Percentiles rank a stretch among this genome's conserved stretches.
Conservation (phyloP, 2,113 vertebrate species). For the Heterochromis multidens region DNA sequence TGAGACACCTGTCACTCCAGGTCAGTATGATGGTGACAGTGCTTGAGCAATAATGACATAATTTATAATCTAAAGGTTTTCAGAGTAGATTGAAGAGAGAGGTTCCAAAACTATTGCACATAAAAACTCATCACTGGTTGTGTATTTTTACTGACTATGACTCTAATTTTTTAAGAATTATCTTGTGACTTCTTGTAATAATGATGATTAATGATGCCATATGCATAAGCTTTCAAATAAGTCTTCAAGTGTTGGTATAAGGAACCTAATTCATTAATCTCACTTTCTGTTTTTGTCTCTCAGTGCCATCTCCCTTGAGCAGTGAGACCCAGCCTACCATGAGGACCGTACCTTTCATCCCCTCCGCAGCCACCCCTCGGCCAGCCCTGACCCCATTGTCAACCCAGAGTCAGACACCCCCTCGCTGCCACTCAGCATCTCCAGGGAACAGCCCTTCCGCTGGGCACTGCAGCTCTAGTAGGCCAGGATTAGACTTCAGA, state of each 20-base stretch:
- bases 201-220: not conserved
- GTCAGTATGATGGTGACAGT: not conserved
- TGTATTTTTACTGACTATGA: not conserved
- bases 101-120: not conserved
- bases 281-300: not conserved
- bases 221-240: not conserved
- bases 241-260: not conserved
- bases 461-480: not conserved
- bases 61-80: not conserved
- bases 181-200: not conserved
- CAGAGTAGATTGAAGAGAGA: not conserved
- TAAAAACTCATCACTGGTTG: not conserved
- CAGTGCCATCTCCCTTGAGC: slow-evolving; percentile 11
- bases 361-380: slow-evolving; percentile 29
- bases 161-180: not conserved
- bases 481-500: not conserved
- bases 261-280: not conserved
- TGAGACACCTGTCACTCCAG: not conserved
- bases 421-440: not conserved
- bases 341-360: not conserved
- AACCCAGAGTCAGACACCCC: not conserved
- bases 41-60: not conserved
- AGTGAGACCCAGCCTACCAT: not conserved
- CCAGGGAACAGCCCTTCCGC: not conserved
- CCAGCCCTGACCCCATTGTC: slow-evolving; percentile 31